Evolutionary conservation across 2,797 vertebrate species (phyloP).

Genomic region (Pangasius sanitwongsei): DNA sequence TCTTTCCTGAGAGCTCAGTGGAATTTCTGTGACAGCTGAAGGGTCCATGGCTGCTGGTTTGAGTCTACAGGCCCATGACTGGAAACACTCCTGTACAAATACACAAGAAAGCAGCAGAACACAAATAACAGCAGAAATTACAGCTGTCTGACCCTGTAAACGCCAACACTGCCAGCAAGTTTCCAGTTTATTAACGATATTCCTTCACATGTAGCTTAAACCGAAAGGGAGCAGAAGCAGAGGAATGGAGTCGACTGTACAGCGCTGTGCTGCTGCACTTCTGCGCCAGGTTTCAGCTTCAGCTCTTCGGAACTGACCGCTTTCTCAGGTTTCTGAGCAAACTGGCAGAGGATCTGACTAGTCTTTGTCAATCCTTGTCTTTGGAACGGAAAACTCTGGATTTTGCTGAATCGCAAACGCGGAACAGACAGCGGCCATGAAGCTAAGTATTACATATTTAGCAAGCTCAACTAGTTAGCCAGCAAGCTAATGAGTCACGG

Average conservation of each 20-base stretch:
- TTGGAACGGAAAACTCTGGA: neutral
- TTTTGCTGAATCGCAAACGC: neutral
- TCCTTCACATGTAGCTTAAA: neutral
- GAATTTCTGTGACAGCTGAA: too few relatives aligned
- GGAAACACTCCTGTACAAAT: neutral
- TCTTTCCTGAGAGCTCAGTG: neutral
- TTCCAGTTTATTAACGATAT: neutral
- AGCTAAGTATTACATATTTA: neutral
- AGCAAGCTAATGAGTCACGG: neutral
- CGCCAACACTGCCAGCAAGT: neutral
- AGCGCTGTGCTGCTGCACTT: neutral
- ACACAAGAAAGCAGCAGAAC: neutral
- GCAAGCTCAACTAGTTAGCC: neutral
- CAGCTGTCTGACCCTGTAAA: neutral
- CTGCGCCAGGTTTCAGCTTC: neutral
- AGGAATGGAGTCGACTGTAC: neutral
- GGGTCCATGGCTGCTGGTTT: neutral
- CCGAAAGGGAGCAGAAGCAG: neutral
- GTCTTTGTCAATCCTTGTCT: neutral
- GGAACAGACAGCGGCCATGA: too few relatives aligned
- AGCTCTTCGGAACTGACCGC: neutral
- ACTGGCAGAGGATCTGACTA: neutral
- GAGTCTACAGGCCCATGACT: neutral
- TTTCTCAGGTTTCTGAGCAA: neutral
- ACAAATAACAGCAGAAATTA: neutral